phyloP scores from a whole-genome alignment of 2,888 invertebrate species.

The Isoperla grammatica region DNA sequence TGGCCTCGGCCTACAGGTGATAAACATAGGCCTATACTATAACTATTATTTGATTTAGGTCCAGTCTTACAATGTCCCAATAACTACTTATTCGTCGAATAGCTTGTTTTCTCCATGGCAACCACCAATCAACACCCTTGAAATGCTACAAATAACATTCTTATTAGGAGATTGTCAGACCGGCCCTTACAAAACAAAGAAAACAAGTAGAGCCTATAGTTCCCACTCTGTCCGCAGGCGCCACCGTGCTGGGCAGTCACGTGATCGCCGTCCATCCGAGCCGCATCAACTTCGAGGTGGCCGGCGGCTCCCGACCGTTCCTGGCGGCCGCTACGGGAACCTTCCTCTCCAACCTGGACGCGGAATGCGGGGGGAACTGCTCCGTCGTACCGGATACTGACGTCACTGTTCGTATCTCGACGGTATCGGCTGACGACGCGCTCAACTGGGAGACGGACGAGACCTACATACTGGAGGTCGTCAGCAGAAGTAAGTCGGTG shows the following conservation, averaged over 20 bases:
- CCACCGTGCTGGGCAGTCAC: constrained; percentile 19
- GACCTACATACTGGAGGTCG: constrained; percentile 56
- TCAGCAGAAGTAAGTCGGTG: no score
- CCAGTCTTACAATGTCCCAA: no score
- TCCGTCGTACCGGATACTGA: constrained; percentile 50
- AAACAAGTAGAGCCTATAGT: no score
- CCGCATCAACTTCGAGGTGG: background rate
- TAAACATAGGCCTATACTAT: background rate
- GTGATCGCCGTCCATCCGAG: constrained; percentile 21
- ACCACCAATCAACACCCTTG: no score
- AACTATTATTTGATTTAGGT: background rate
- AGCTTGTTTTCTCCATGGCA: no score
- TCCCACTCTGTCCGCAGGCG: constrained; percentile 18
- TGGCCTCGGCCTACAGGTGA: constrained; percentile 61
- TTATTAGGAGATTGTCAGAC: no score
- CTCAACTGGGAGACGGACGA: constrained; percentile 66
- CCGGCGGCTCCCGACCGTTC: background rate
- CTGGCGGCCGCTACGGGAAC: constrained; percentile 35
- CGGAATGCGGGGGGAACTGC: constrained; percentile 53
- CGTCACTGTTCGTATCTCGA: constrained; percentile 40
- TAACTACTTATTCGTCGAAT: no score
- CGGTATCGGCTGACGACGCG: background rate
- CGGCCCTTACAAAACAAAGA: no score
- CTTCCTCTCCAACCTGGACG: constrained; percentile 51
- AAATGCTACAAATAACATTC: no score